phyloP scores from a whole-genome alignment of 2,113 vertebrate species.

The Jacana jacana region DNA sequence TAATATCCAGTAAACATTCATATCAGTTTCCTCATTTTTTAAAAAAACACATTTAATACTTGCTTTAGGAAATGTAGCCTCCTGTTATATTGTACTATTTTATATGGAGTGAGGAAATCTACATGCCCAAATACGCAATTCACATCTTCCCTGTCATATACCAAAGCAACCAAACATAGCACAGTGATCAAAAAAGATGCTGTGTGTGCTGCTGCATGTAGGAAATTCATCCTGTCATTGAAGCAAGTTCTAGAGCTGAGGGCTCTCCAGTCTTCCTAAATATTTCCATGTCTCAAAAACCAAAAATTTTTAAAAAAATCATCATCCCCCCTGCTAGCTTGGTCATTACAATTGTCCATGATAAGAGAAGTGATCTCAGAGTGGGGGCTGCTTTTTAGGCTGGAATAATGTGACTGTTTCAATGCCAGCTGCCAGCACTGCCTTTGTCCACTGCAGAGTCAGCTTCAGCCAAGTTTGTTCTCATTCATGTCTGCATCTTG shows the following conservation, averaged over 20 bases:
- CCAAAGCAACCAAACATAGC: background rate
- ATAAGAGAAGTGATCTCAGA: background rate
- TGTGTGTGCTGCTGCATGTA: background rate
- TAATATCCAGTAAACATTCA: background rate
- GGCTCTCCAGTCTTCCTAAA: background rate
- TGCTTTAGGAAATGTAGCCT: background rate
- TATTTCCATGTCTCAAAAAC: background rate
- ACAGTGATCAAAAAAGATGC: background rate
- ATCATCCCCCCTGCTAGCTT: background rate
- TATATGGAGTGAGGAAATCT: background rate
- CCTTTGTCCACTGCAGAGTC: background rate
- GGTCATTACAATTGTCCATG: background rate
- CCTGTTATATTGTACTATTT: background rate
- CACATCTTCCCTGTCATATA: background rate
- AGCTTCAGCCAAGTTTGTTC: constrained; percentile 15
- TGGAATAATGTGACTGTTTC: background rate
- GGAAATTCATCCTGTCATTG: background rate
- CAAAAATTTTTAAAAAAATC: background rate
- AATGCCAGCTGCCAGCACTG: background rate
- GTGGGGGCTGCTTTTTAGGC: background rate
- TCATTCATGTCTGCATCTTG: background rate
- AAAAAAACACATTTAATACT: background rate
- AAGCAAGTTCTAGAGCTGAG: background rate
- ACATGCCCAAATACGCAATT: background rate
- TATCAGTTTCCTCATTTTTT: background rate